Base-by-base conservation (phyloP, 2,113 vertebrate genomes). In the Coracopsis vasa region DNA sequence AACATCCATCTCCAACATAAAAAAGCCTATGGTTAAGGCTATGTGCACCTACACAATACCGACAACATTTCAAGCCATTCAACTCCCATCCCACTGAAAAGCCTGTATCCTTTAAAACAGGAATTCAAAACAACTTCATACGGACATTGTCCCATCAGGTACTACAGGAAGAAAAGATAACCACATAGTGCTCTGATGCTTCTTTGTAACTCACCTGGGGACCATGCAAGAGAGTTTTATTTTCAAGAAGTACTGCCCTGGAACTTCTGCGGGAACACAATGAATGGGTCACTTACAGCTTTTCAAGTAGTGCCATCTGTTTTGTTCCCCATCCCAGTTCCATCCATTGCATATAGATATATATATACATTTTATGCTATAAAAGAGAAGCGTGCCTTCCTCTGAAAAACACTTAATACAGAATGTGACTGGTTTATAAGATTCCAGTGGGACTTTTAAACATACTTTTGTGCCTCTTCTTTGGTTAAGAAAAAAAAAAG, bases 401-500 rank as follows among this genome's bases (percentile, higher is more conserved):
- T 71, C 89, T 80, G 65, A 50, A 78, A 80, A 85, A 44, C 10
- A 21, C 60, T 53, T 67, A 15, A 14, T 33, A 5, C 16, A 82
- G 48, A 78, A 23, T 4, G 70, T 28, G 51, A 65, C 27, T 11
- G 62, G 13, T 60, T 28, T 28, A 23, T 17, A 51, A 5, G 3
- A 72, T 65, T 81, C 73, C 54, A 85, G 61, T 65, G 89, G 82
- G 88, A 71, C 86, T 92, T 84, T 45, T 48, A 72, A 78, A 88
- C 51, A 4, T n/a, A 82, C 64, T 92, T 95, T 56, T 60, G 53
- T 72, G 54, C 73, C 91, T 96, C 61, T 82, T 97, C 88, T 97
- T 96, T 96, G 92, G 96, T 88, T 79, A 96, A 80, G 60, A 53
- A 53, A 50, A 47, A 50, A 33, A 14, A 33, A 58, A 61, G 48